Evolutionary conservation across 2,797 vertebrate genomes (phyloP), one percentile per base, ranked within the genome.

Genomic region (Sebastiscus albofasciatus): DNA sequence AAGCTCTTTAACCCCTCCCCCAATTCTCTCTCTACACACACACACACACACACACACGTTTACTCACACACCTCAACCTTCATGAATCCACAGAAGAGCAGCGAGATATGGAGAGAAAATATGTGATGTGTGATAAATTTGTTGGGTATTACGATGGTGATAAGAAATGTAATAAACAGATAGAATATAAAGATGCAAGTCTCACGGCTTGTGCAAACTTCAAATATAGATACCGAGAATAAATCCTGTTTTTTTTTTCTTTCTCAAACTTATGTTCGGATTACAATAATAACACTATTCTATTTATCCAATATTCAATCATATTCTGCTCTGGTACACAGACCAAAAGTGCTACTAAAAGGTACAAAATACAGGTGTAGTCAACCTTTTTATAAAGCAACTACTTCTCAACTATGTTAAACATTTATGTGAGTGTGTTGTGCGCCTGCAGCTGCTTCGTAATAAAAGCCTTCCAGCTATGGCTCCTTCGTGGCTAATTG

Each of bases 1-100:
- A 91, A 90, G 83, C 90, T 90, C 84, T 93, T 86, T 77, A 91
- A 76, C 81, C 88, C 86, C 58, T 79, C 87, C 88, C 83, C 79
- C 59, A 69, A 33, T 39, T 5, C 4, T 24, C n/a, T 24, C 20
- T 10, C 8, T 64, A 46, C 27, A 66, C 14, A 55, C 24, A 39
- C 36, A 26, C 26, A 39, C 33, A 31, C 29, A 72, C 20, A 31
- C 49, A 58, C 36, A 59, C 14, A 55, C 24, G 9, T 74, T 74
- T 61, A 73, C 62, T 49, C 55, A 55, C n/a, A 79, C 67, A 86
- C 42, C 58, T 71, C 24, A 69, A 58, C 33, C 68, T 64, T 82
- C 67, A 55, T 77, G 27, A 82, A 29, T 36, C 33, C 42, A 64
- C 26, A 70, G 33, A 77, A n/a, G 18, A 79, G 56, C 31, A 31